phyloP scores from a whole-genome alignment of 1,140 invertebrate species.

The Diabrotica undecimpunctata region DNA sequence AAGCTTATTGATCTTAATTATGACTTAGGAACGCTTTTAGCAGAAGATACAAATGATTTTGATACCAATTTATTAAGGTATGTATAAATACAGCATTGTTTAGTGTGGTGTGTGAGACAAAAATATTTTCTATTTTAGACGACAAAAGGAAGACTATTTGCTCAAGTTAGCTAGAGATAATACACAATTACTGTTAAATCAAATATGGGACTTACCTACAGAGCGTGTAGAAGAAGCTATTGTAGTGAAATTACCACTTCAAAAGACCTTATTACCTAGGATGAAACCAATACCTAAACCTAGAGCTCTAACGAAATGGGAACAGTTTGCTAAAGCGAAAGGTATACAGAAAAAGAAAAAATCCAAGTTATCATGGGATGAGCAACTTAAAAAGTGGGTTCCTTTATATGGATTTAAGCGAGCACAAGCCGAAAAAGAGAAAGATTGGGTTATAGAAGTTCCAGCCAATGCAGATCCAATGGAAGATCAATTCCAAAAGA shows the following conservation, averaged over 20 bases:
- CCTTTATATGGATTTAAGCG: slow-evolving; percentile 77
- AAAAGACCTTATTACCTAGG: slow-evolving; percentile 72
- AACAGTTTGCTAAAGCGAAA: slow-evolving; percentile 90
- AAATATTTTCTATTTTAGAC: slow-evolving; percentile 50
- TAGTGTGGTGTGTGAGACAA: slow-evolving; percentile 11
- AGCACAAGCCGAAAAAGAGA: slow-evolving; percentile 78
- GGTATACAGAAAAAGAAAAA: slow-evolving; percentile 86
- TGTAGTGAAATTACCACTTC: slow-evolving; percentile 73
- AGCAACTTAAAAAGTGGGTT: slow-evolving; percentile 87
- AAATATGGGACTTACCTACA: slow-evolving; percentile 80
- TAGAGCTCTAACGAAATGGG: slow-evolving; percentile 88
- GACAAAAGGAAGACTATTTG: slow-evolving; percentile 65
- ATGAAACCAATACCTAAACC: slow-evolving; percentile 84
- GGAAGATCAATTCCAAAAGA: slow-evolving; percentile 85
- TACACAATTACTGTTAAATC: slow-evolving; percentile 81
- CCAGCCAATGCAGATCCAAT: slow-evolving; percentile 82
- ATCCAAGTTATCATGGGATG: slow-evolving; percentile 85
- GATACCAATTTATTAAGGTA: slow-evolving; percentile 59
- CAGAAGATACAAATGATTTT: slow-evolving; percentile 65
- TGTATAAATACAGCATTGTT: slow-evolving; percentile 36
- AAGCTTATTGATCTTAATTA: slow-evolving; percentile 70
- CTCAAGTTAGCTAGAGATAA: slow-evolving; percentile 75
- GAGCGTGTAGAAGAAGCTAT: slow-evolving; percentile 75
- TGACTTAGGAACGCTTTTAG: slow-evolving; percentile 66
- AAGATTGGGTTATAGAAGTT: slow-evolving; percentile 92